A percentile compares a stretch with the other conserved stretches of the same genome.
phyloP scores from a whole-genome alignment of 2,113 vertebrate genomes.

The Poicephalus gulielmi region DNA sequence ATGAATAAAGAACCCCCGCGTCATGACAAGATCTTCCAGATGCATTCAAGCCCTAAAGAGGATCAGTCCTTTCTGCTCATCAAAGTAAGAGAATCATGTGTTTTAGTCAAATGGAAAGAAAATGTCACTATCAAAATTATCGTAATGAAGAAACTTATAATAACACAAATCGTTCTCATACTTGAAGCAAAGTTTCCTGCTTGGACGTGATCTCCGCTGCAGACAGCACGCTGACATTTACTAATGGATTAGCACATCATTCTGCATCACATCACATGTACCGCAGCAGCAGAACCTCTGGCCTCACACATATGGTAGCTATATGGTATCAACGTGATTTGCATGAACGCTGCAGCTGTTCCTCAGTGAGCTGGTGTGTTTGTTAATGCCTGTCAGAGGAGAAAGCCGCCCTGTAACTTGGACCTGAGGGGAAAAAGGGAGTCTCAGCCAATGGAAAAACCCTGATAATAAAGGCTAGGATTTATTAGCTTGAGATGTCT shows the following conservation, averaged over 20 bases:
- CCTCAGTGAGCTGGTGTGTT: not conserved
- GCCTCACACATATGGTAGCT: not conserved
- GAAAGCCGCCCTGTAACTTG: not conserved
- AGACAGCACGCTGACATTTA: conserved; percentile 15
- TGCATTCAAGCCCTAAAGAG: not conserved
- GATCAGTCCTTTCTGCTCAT: not conserved
- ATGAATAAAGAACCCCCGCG: not conserved
- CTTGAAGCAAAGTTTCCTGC: not conserved
- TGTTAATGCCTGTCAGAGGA: not conserved
- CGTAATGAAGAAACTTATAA: not conserved
- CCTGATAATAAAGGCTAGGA: not conserved
- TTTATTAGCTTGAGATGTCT: not conserved
- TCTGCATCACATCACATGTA: not conserved
- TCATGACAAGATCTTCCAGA: not conserved
- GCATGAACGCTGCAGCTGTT: not conserved
- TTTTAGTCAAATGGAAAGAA: not conserved
- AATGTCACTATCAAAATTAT: not conserved
- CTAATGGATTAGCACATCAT: conserved; percentile 11
- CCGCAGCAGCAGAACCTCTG: not conserved
- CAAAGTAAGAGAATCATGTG: not conserved
- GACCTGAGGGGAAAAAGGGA: not conserved
- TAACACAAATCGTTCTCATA: not conserved
- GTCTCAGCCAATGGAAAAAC: not conserved
- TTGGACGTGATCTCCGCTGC: not conserved
- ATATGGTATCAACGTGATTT: not conserved